Conservation (phyloP, 2,888 invertebrate genomes). For the Aphidoletes aphidimyza region DNA sequence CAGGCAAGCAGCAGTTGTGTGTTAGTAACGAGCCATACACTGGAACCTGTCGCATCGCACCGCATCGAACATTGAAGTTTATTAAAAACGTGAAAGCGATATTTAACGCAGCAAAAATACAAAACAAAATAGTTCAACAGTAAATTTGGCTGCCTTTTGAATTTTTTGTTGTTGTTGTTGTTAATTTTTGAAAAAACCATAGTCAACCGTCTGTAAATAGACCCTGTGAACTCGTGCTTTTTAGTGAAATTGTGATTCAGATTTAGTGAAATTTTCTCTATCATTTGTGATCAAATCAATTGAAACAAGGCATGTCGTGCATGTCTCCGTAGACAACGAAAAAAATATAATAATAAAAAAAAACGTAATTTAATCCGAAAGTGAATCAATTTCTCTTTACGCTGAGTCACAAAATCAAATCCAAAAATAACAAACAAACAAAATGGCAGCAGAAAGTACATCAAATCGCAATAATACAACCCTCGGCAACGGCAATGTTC, state of each 20-base stretch:
- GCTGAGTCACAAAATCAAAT: not conserved
- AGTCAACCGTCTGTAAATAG: not conserved
- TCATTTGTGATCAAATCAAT: too few species aligned
- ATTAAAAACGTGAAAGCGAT: conserved; percentile 44
- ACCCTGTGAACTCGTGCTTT: not conserved
- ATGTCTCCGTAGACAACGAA: too few species aligned
- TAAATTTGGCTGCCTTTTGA: not conserved
- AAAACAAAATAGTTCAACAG: not conserved
- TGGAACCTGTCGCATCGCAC: not conserved
- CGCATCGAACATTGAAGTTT: not conserved
- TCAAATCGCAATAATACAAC: not conserved
- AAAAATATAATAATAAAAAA: not conserved
- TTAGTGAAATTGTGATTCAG: not conserved
- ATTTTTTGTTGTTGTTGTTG: not conserved
- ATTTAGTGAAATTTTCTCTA: not conserved
- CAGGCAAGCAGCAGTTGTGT: not conserved
- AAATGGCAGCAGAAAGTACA: conserved; percentile 29
- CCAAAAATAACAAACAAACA: not conserved
- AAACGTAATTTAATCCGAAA: not conserved
- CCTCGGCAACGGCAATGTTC: conserved; percentile 23
- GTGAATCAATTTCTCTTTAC: not conserved
- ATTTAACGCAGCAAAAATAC: not conserved
- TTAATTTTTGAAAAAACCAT: too few species aligned
- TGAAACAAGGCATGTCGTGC: not conserved
- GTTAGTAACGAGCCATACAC: not conserved